phyloP scores from a whole-genome alignment of 2,113 vertebrate genomes.

The Plecotus auritus region DNA sequence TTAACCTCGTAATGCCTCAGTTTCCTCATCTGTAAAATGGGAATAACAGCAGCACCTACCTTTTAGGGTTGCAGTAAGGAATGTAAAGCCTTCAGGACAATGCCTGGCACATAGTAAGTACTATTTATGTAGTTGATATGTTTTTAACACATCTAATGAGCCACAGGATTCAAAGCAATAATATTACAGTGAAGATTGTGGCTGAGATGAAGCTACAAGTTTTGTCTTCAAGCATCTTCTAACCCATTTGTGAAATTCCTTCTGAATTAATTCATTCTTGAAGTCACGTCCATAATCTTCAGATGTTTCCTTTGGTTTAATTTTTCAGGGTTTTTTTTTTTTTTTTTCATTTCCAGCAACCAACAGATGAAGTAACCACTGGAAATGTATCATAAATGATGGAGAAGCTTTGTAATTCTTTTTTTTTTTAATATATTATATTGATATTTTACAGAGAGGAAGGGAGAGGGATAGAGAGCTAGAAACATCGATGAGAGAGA shows the following conservation, averaged over 20 bases:
- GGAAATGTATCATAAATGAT: slow-evolving; percentile 19
- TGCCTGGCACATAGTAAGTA: background rate
- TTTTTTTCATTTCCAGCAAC: background rate
- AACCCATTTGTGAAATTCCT: slow-evolving; percentile 20
- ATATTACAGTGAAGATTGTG: background rate
- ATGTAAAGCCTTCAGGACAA: background rate
- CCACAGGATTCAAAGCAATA: background rate
- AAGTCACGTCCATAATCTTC: background rate
- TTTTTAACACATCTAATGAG: background rate
- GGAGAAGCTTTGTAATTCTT: background rate
- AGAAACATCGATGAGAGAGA: too few relatives aligned
- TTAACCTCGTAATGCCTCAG: background rate
- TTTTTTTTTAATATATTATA: too few relatives aligned
- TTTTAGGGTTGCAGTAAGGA: background rate
- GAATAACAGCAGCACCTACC: background rate
- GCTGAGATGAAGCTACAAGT: background rate
- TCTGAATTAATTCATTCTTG: background rate
- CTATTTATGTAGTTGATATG: background rate
- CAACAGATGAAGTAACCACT: background rate
- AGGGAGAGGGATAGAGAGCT: too few relatives aligned
- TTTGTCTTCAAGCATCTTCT: background rate
- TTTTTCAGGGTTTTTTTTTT: background rate
- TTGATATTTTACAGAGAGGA: too few relatives aligned
- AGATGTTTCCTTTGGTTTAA: slow-evolving; percentile 19
- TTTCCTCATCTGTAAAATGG: slow-evolving; percentile 9